A percentile compares a stretch with the other conserved stretches of the same genome.
These are phyloP conservation scores for Eristalis intricaria DNA, from an alignment of 2,888 invertebrate genomes.

Conservation along the genomic window DNA sequence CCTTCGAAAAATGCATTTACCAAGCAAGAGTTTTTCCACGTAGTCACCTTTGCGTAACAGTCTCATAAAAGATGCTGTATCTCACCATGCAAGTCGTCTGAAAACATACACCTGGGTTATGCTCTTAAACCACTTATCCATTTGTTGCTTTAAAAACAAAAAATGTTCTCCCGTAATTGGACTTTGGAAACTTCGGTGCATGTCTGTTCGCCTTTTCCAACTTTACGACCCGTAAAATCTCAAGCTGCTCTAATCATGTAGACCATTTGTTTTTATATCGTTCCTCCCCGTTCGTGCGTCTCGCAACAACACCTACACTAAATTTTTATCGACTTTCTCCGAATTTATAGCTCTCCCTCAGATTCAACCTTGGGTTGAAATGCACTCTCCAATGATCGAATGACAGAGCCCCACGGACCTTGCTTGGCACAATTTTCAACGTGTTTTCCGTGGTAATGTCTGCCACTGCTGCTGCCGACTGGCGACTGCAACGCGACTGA, in stretches of 20 bases:
- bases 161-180: constrained; percentile 9
- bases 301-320: constrained; percentile 54
- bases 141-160: neutral
- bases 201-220: constrained; percentile 16
- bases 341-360: constrained; percentile 58
- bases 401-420: constrained; percentile 8
- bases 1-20: neutral
- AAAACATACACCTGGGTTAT: neutral
- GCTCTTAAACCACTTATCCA: constrained; percentile 9
- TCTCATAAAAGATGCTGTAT: neutral
- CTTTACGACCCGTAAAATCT: constrained; percentile 57
- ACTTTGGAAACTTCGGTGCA: constrained; percentile 12
- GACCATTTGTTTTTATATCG: constrained; percentile 53
- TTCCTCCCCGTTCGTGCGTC: neutral
- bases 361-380: constrained; percentile 10
- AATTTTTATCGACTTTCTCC: constrained; percentile 66
- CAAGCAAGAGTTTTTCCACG: neutral
- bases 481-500: constrained; percentile 36
- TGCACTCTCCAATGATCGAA: constrained; percentile 19
- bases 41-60: neutral
- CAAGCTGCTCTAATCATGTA: constrained; percentile 54
- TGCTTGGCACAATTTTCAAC: constrained; percentile 49
- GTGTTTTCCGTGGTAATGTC: constrained; percentile 19
- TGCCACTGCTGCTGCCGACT: neutral
- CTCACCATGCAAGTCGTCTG: neutral